Conservation (phyloP, 2,888 invertebrate genomes). For the Rugalucina vietnamica region DNA sequence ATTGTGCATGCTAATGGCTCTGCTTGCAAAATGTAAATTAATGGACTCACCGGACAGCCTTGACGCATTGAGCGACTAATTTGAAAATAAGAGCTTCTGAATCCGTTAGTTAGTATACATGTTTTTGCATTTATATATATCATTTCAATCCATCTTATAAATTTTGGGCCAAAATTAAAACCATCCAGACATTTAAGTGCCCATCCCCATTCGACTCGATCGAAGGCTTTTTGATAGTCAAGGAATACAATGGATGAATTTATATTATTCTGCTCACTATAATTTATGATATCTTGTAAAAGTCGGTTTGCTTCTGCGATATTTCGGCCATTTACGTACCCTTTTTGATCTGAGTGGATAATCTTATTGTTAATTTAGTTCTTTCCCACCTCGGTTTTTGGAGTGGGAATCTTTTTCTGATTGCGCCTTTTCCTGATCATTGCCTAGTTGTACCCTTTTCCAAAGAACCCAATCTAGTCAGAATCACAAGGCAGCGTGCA, state of each 20-base stretch:
- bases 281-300: constrained; percentile 20
- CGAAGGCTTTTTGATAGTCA: constrained; percentile 16
- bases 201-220: constrained; percentile 16
- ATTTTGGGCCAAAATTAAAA: constrained; percentile 11
- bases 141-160: background rate
- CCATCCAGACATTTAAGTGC: background rate
- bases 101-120: background rate
- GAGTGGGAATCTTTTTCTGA: too few relatives aligned
- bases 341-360: constrained; percentile 24
- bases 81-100: background rate
- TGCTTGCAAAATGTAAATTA: background rate
- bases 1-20: background rate
- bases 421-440: too few relatives aligned
- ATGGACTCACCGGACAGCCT: background rate
- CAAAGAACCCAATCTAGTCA: too few relatives aligned
- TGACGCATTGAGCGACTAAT: background rate
- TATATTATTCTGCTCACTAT: background rate
- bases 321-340: constrained; percentile 8
- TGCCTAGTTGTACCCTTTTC: too few relatives aligned
- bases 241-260: constrained; percentile 14
- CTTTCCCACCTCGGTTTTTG: too few relatives aligned
- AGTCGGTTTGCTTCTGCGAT: constrained; percentile 14
- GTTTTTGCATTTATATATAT: background rate
- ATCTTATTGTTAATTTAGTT: too few relatives aligned
- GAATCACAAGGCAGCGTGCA: too few relatives aligned